These are phyloP conservation scores for Syrmaticus mikado DNA, from an alignment of 2,113 vertebrate species.

Conservation along the genomic window DNA sequence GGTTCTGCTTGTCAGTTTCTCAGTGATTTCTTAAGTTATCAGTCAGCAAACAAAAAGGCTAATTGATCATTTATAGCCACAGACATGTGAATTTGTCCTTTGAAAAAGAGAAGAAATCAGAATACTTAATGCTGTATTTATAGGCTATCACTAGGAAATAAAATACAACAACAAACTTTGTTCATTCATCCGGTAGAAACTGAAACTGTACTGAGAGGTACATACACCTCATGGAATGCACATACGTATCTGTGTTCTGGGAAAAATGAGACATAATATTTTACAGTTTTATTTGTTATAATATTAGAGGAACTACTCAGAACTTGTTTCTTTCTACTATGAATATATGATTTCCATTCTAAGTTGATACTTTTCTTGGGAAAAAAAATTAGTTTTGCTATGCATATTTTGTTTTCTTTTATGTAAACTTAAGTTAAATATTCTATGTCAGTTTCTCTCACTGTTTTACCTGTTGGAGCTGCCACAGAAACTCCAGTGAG, in stretches of 20 bases:
- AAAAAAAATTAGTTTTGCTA: neutral
- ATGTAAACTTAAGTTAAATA: neutral
- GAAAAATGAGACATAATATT: neutral
- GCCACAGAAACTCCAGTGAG: neutral
- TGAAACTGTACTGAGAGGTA: neutral
- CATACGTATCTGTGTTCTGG: neutral
- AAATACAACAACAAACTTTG: neutral
- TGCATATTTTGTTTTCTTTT: neutral
- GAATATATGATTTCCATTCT: neutral
- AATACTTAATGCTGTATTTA: neutral
- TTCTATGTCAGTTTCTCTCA: neutral
- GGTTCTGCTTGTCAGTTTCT: neutral
- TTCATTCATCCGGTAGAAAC: neutral
- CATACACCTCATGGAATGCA: fast-evolving
- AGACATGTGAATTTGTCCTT: neutral
- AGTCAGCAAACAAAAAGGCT: neutral
- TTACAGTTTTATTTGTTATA: neutral
- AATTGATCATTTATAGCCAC: neutral
- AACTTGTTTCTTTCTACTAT: neutral
- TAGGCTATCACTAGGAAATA: neutral
- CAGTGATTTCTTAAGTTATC: neutral
- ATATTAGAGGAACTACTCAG: neutral
- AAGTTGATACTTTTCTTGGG: neutral
- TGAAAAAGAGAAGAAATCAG: neutral
- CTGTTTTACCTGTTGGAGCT: neutral